phyloP scores from a whole-genome alignment of 2,797 vertebrate genomes.

The Labroides dimidiatus region DNA sequence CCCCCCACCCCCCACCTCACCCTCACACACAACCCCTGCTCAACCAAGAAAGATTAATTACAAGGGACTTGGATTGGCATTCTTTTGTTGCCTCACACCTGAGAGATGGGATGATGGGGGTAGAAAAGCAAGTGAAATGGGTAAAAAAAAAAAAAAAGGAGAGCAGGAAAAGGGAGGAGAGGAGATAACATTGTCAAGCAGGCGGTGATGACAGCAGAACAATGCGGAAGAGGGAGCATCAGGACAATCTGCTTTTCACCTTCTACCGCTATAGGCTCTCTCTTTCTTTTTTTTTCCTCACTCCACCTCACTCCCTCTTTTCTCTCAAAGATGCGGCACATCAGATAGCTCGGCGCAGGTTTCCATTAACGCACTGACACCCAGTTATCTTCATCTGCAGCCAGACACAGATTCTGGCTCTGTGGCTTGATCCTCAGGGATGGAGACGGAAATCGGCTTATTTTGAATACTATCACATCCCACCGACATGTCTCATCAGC shows the following conservation, averaged over 20 bases:
- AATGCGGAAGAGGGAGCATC: slow-evolving; percentile 88
- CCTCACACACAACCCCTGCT: slow-evolving; percentile 29
- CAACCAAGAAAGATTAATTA: slow-evolving; percentile 96
- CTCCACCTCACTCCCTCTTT: slow-evolving; percentile 68
- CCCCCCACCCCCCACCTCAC: slow-evolving; percentile 26
- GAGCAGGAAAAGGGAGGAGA: slow-evolving; percentile 82
- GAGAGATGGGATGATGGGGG: slow-evolving; percentile 92
- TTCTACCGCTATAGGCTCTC: slow-evolving; percentile 45
- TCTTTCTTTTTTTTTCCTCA: slow-evolving; percentile 70
- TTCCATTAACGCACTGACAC: slow-evolving; percentile 89
- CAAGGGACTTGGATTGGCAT: slow-evolving; percentile 93
- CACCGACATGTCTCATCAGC: slow-evolving; percentile 61
- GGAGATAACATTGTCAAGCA: slow-evolving; percentile 97
- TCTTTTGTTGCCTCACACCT: slow-evolving; percentile 90
- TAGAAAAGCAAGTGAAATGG: slow-evolving; percentile 53
- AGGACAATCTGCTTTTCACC: slow-evolving; percentile 86
- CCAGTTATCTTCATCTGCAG: slow-evolving; percentile 85
- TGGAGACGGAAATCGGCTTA: slow-evolving; percentile 71
- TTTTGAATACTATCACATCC: slow-evolving; percentile 70
- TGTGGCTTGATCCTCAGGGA: slow-evolving; percentile 71
- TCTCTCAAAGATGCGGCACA: slow-evolving; percentile 81
- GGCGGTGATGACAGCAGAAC: slow-evolving; percentile 90
- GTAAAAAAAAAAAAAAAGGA: slow-evolving; percentile 52
- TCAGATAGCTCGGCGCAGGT: slow-evolving; percentile 86
- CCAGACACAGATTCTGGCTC: slow-evolving; percentile 58